Evolutionary conservation across 2,888 invertebrate genomes (phyloP).

Genomic region (Theretra japonica): DNA sequence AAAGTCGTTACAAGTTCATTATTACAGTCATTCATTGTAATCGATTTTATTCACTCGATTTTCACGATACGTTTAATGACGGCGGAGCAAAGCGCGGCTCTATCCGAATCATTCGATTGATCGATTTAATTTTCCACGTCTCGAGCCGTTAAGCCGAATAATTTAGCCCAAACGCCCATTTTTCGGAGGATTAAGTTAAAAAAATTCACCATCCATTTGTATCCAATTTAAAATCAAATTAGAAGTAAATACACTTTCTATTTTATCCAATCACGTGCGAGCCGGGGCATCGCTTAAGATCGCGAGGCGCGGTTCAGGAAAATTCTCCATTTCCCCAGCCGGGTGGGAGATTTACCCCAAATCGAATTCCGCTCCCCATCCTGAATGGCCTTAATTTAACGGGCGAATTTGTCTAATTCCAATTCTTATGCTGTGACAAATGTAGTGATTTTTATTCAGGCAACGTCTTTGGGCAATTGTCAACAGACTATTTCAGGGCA

Average conservation of each 20-base stretch:
- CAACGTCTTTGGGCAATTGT: slow-evolving; percentile 49
- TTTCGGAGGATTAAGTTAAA: slow-evolving; percentile 63
- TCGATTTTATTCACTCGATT: slow-evolving; percentile 21
- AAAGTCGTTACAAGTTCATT: slow-evolving; percentile 11
- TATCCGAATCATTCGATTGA: slow-evolving; percentile 53
- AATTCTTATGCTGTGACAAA: slow-evolving; percentile 82
- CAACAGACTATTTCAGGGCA: slow-evolving; percentile 30
- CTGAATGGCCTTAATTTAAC: slow-evolving; percentile 82
- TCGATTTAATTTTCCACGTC: slow-evolving; percentile 66
- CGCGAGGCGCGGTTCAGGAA: slow-evolving; percentile 63
- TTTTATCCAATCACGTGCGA: slow-evolving; percentile 77
- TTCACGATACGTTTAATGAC: slow-evolving; percentile 27
- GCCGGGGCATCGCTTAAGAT: slow-evolving; percentile 60
- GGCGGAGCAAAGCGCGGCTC: slow-evolving; percentile 33
- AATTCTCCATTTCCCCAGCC: slow-evolving; percentile 66
- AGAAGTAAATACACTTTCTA: slow-evolving; percentile 80
- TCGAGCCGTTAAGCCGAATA: slow-evolving; percentile 64
- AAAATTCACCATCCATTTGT: slow-evolving; percentile 74
- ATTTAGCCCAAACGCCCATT: slow-evolving; percentile 58
- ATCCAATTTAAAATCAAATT: slow-evolving; percentile 82
- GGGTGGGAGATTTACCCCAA: slow-evolving; percentile 77
- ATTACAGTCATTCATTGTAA: slow-evolving; percentile 13
- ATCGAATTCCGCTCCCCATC: slow-evolving; percentile 76
- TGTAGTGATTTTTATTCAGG: slow-evolving; percentile 80
- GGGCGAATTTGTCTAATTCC: slow-evolving; percentile 84